phyloP scores from a whole-genome alignment of 64 coral and sea anemone genomes.

The Stichodactyla mertensii region DNA sequence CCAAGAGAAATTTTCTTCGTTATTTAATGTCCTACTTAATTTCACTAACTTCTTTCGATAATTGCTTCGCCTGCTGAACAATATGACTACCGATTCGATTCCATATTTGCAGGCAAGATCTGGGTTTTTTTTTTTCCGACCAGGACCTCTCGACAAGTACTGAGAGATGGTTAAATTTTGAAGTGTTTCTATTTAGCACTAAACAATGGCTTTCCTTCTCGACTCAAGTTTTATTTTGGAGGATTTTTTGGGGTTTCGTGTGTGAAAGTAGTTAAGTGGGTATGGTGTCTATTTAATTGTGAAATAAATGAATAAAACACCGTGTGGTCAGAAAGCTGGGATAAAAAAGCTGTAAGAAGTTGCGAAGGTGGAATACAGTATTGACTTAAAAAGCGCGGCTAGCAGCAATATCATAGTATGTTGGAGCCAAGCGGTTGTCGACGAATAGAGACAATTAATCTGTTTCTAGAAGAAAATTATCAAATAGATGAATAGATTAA shows the following conservation, averaged over 20 bases:
- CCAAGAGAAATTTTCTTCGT: neutral
- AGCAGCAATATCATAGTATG: neutral
- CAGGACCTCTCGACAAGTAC: neutral
- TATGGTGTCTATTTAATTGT: conserved; percentile 3
- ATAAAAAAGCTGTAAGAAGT: conserved; percentile 5
- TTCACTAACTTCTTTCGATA: neutral
- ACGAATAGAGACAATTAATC: neutral
- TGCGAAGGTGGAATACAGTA: conserved; percentile 1
- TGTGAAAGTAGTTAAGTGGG: conserved; percentile 5
- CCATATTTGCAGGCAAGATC: neutral
- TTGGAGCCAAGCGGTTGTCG: neutral
- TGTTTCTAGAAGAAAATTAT: neutral
- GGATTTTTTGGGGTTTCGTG: neutral
- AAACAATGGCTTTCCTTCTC: neutral
- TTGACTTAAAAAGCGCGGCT: neutral
- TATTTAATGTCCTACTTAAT: neutral
- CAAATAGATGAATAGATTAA: neutral
- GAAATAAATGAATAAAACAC: neutral
- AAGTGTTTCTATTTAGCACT: neutral
- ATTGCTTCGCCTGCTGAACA: conserved; percentile 9
- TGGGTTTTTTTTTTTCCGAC: neutral
- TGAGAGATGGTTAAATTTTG: neutral
- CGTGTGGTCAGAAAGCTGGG: neutral
- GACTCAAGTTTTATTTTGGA: neutral
- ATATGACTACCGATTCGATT: neutral